A percentile compares a stretch with the other conserved stretches of the same genome.
phyloP scores from a whole-genome alignment of 2,797 vertebrate genomes.

The Scarus forsteni region DNA sequence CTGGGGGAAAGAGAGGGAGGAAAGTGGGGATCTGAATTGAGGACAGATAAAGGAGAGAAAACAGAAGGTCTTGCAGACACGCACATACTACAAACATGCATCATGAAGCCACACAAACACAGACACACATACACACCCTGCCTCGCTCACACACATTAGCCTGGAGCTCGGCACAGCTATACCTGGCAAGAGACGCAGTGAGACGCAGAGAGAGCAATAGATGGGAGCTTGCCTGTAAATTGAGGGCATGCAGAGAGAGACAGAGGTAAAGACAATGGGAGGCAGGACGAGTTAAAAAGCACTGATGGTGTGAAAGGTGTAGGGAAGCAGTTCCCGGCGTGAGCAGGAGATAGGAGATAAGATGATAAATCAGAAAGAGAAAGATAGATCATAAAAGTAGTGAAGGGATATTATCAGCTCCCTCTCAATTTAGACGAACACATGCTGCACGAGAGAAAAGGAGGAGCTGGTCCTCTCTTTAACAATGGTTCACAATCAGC shows the following conservation, averaged over 20 bases:
- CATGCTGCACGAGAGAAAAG: background rate
- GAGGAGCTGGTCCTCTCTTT: background rate
- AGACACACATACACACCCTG: slow-evolving; percentile 6
- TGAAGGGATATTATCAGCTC: background rate
- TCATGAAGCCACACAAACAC: slow-evolving; percentile 25
- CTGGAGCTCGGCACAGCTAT: slow-evolving; percentile 64
- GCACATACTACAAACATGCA: slow-evolving; percentile 47
- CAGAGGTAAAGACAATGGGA: slow-evolving; percentile 69
- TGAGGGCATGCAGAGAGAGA: slow-evolving; percentile 76
- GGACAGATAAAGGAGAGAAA: slow-evolving; percentile 58
- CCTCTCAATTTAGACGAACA: background rate
- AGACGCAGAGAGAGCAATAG: slow-evolving; percentile 61
- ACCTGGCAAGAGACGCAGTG: slow-evolving; percentile 67
- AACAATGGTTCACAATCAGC: background rate
- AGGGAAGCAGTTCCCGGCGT: slow-evolving; percentile 36
- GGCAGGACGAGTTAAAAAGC: slow-evolving; percentile 56
- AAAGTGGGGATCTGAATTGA: slow-evolving; percentile 55
- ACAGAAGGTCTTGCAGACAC: slow-evolving; percentile 47
- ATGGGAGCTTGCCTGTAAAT: slow-evolving; percentile 71
- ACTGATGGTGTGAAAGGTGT: slow-evolving; percentile 55
- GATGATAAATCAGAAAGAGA: slow-evolving; percentile 3
- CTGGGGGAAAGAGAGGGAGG: background rate
- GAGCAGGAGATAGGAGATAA: slow-evolving; percentile 1
- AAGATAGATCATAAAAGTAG: background rate
- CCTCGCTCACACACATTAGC: slow-evolving; percentile 57